Conservation (phyloP, 2,888 invertebrate species). For the Allolobophora icterica region DNA sequence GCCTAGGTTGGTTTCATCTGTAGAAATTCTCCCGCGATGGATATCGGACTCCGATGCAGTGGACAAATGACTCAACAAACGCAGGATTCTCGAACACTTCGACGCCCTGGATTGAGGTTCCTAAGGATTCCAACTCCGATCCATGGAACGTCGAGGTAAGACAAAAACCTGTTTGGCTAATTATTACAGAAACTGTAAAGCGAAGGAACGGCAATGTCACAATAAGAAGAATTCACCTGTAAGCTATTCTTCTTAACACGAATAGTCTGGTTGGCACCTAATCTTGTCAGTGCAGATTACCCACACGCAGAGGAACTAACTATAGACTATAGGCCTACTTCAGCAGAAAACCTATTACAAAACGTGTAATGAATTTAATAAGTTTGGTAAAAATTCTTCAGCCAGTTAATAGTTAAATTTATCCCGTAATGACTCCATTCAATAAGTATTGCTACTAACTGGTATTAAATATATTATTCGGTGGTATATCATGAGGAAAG, state of each 20-base stretch:
- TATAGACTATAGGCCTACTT: too few species aligned
- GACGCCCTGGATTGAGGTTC: slow-evolving; percentile 50
- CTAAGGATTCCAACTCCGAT: slow-evolving; percentile 42
- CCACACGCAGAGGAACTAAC: too few species aligned
- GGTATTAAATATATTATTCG: too few species aligned
- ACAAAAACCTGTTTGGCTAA: neutral
- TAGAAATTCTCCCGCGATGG: slow-evolving; percentile 39
- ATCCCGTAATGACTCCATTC: too few species aligned
- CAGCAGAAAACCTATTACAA: too few species aligned
- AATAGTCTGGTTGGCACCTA: neutral
- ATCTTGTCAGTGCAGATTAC: too few species aligned
- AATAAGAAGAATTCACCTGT: neutral
- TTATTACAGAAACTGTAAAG: neutral
- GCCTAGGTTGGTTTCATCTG: neutral
- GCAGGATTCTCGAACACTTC: slow-evolving; percentile 52
- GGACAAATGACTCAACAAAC: slow-evolving; percentile 53
- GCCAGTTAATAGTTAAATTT: too few species aligned
- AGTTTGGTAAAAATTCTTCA: too few species aligned
- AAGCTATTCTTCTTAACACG: neutral
- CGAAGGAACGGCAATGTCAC: neutral
- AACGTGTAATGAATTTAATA: too few species aligned
- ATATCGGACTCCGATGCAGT: slow-evolving; percentile 56
- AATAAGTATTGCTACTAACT: too few species aligned
- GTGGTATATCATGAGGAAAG: too few species aligned
- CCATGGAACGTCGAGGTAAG: slow-evolving; percentile 53